These are phyloP conservation scores for Caenorhabditis tropicalis DNA, from an alignment of 1,140 invertebrate species.

Conservation along the genomic window DNA sequence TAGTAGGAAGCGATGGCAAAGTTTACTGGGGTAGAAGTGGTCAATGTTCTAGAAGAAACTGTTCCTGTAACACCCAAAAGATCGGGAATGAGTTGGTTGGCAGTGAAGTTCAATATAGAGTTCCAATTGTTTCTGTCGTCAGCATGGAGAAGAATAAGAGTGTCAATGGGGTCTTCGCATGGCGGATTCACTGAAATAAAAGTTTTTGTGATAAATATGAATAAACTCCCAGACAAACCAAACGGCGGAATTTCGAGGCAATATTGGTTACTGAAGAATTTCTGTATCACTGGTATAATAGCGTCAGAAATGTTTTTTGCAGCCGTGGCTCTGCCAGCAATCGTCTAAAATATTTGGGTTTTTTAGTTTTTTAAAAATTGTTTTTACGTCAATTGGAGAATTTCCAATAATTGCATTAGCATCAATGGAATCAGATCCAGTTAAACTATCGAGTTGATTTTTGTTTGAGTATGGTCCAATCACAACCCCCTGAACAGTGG, in stretches of 20 bases:
- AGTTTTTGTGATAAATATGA: neutral
- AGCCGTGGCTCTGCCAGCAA: neutral
- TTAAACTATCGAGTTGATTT: neutral
- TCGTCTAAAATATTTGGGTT: neutral
- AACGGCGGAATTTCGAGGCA: conserved; percentile 19
- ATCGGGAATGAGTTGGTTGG: neutral
- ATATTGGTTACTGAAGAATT: conserved; percentile 5
- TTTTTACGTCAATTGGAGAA: neutral
- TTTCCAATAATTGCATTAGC: conserved; percentile 30
- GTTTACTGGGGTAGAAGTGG: neutral
- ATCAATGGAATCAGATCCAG: conserved; percentile 35
- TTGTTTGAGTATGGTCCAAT: conserved; percentile 26
- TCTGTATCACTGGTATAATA: neutral
- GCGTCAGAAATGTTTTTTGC: conserved; percentile 14
- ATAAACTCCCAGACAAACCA: neutral
- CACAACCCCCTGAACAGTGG: conserved; percentile 42
- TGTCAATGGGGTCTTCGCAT: conserved; percentile 18
- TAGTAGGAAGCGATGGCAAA: conserved; percentile 1
- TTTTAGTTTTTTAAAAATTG: neutral
- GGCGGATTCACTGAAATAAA: conserved; percentile 11
- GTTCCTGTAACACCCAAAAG: neutral
- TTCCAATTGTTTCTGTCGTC: conserved; percentile 24
- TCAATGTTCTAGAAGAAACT: neutral
- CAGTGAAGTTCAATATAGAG: neutral
- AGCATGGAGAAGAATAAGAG: conserved; percentile 8